Base-by-base conservation (phyloP, 2,113 vertebrate genomes). In the Myrmecophaga tridactyla region DNA sequence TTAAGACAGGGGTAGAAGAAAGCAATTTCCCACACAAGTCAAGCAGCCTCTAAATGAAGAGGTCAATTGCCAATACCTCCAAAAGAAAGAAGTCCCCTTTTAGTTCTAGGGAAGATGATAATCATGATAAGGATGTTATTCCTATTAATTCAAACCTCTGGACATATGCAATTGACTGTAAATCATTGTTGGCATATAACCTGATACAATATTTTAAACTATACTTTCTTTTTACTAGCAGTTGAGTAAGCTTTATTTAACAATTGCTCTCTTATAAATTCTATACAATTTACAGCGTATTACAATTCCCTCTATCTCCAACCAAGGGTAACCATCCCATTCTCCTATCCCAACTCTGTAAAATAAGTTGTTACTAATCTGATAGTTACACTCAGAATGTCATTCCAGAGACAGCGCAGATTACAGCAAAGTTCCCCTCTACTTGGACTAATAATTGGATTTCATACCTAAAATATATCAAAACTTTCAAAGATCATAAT, bases 381-480 rank as follows among this genome's bases (percentile, higher is more conserved):
- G 72, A 62, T 29, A 85, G 83, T 83, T 75, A 82, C 2, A 90
- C 2, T 70, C 3, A 58, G 20, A 73, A 65, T 41, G 21, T 69
- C 36, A 72, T 34, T 84, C 23, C 25, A 73, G 69, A 31, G 63
- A 86, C 39, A 62, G 34, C 17, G 5, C 23, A 82, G 51, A 48
- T 77, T 31, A 89, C 4, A 78, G 88, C 20, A 53, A 41, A 78
- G 21, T 89, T 83, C 48, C 48, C 62, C n/a, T 90, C 76, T 86
- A 62, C 7, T 14, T 72, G 56, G 51, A 90, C 10, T 18, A 34
- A 81, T 53, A 82, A 53, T 1, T 63, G 60, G 13, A 92, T 92
- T 96, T 96, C 91, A 81, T 84, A 80, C 81, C 70, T 90, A 87
- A 87, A 81, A 77, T 15, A 20, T 21, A 87, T 29, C 14, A 89